phyloP scores from a whole-genome alignment of 1,140 invertebrate species.

The Amyelois transitella region DNA sequence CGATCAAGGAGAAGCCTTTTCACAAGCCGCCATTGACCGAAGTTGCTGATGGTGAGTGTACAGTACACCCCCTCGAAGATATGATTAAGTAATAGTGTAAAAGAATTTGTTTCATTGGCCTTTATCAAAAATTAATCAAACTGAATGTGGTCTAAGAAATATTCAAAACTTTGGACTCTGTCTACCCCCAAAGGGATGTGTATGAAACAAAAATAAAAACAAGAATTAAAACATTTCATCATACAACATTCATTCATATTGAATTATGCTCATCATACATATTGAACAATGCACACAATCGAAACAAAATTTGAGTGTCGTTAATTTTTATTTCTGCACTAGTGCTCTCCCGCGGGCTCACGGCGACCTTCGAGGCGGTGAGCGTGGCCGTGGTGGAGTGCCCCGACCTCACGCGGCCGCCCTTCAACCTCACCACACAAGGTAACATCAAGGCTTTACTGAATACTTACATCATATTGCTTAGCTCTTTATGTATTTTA shows the following conservation, averaged over 20 bases:
- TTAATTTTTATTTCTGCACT: constrained; percentile 24
- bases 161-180: no score
- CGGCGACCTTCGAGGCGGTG: constrained; percentile 81
- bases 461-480: no score
- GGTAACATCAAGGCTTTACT: constrained; percentile 80
- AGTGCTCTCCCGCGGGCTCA: constrained; percentile 84
- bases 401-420: constrained; percentile 85
- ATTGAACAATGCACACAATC: no score
- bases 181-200: no score
- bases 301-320: not conserved
- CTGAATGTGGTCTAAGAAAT: no score
- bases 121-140: no score
- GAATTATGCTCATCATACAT: no score
- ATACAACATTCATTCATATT: not conserved
- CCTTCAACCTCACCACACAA: constrained; percentile 84
- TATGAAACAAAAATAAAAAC: not conserved
- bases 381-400: constrained; percentile 85
- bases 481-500: no score
- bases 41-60: constrained; percentile 73
- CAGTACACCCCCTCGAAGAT: not conserved
- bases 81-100: no score
- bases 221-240: not conserved
- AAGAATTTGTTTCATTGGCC: no score
- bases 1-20: constrained; percentile 71
- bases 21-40: constrained; percentile 74